These are phyloP conservation scores for Cerastis leucographa DNA, from an alignment of 2,888 invertebrate species.

Conservation along the genomic window DNA sequence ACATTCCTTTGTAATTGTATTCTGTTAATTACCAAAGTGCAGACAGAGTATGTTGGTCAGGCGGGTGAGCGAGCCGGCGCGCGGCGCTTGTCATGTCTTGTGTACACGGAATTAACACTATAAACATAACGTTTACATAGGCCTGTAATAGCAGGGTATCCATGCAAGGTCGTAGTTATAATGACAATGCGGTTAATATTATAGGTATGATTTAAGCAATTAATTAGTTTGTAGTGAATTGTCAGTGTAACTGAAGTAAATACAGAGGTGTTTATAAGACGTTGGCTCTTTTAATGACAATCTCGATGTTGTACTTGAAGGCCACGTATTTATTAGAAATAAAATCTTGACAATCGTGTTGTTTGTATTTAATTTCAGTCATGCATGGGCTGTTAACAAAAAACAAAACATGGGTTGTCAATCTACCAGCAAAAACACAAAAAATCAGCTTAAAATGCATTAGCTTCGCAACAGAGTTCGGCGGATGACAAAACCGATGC, in stretches of 20 bases:
- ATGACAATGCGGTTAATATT: not conserved
- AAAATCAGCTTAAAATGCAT: slow-evolving; percentile 6
- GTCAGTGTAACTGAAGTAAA: not conserved
- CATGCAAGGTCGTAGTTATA: not conserved
- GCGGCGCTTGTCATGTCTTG: slow-evolving; percentile 10
- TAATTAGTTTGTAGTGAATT: not conserved
- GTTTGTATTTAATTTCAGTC: not conserved
- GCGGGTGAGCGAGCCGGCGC: slow-evolving; percentile 23
- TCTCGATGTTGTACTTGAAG: not conserved
- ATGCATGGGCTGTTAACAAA: not conserved
- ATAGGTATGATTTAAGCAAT: not conserved
- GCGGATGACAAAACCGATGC: slow-evolving; percentile 28
- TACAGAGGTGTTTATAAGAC: not conserved
- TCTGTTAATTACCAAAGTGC: slow-evolving; percentile 58
- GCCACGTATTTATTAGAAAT: not conserved
- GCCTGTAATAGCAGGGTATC: not conserved
- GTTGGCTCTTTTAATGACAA: not conserved
- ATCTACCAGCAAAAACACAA: not conserved
- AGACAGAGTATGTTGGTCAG: slow-evolving; percentile 46
- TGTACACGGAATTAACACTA: slow-evolving; percentile 26
- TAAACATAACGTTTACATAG: slow-evolving; percentile 1
- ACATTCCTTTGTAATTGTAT: slow-evolving; percentile 56
- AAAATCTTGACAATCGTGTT: not conserved
- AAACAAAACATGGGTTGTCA: not conserved
- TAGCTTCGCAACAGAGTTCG: not conserved